Base-by-base conservation (phyloP, 2,888 invertebrate genomes). In the Orthonychiurus folsomi region DNA sequence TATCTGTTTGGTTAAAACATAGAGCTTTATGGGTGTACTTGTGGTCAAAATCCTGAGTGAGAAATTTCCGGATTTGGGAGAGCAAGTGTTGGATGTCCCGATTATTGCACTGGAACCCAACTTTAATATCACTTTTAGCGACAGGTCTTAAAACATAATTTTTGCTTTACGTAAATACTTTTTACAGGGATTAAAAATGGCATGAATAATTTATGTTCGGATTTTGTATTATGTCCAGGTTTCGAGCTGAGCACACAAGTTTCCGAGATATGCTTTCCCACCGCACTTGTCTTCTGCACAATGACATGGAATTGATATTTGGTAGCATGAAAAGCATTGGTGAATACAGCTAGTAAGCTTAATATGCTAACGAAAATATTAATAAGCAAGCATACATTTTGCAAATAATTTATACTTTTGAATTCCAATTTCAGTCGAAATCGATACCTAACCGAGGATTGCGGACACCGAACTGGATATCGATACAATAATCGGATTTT, bases 231-330 rank as follows among this genome's bases (percentile, higher is more conserved):
- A n/a, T 23, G 3, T 50, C 3, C 27, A 58, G 62, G 37, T 60
- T 47, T 53, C 57, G 64, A 37, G 21, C 53, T 12, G 61, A 64
- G 20, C 23, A 55, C 5, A 54, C 50, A 20, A 54, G 53, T 1
- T 61, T 64, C 24, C 21, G 64, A 48, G 64, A 64, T 61, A n/a
- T 64, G 23, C 21, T 64, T 0, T 53, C 64, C 18, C 64, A 64
- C 37, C 5, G 37, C 5, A 37, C 37, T 37, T 37, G 37, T 15
- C 15, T 37, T 9, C 9, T 37, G 5, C 5, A 15, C 15, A 9
- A 5, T 15, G 37, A 37, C 37, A 37, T 15, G 5, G 37, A 37
- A 15, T 15, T 37, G 15, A 9, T 37, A 15, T 37, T 15, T 37
- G 37, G 37, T 9, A 9, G 9, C 37, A 15, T 37, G 37, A 5